phyloP scores from a whole-genome alignment of 2,888 invertebrate species.

The Hypolimnas misippus region DNA sequence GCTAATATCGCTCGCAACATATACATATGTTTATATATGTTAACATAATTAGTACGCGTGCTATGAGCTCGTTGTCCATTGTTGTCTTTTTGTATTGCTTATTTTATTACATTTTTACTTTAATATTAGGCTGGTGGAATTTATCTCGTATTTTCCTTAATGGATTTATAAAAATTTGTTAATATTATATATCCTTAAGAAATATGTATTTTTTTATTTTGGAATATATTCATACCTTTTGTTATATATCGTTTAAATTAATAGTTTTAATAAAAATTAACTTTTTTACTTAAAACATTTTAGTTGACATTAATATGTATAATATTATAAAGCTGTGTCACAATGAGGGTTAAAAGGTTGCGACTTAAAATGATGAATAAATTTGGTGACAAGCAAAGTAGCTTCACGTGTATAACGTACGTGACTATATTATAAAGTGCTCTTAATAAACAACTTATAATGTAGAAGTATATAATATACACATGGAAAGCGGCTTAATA shows the following conservation, averaged over 20 bases:
- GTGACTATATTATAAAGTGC: constrained; percentile 67
- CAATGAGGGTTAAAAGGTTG: constrained; percentile 17
- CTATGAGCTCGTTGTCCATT: background rate
- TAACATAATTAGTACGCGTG: constrained; percentile 12
- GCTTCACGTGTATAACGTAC: constrained; percentile 67
- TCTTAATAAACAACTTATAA: constrained; percentile 27
- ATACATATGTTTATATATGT: constrained; percentile 27
- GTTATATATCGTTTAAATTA: no score
- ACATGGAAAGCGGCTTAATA: background rate
- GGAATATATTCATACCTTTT: no score
- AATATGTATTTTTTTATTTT: no score
- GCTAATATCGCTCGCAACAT: constrained; percentile 43
- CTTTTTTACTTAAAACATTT: no score
- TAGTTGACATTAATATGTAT: constrained; percentile 17
- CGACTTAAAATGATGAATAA: constrained; percentile 60
- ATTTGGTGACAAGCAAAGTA: constrained; percentile 71
- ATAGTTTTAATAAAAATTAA: no score
- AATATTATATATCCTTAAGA: no score
- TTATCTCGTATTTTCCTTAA: background rate
- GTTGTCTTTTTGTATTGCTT: background rate
- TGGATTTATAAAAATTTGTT: background rate
- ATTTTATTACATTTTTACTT: background rate
- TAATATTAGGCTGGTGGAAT: background rate
- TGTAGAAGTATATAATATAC: background rate
- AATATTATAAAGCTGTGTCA: constrained; percentile 26